These are phyloP conservation scores for Heterodera carotae DNA, from an alignment of 1,140 invertebrate genomes.

Conservation along the genomic window DNA sequence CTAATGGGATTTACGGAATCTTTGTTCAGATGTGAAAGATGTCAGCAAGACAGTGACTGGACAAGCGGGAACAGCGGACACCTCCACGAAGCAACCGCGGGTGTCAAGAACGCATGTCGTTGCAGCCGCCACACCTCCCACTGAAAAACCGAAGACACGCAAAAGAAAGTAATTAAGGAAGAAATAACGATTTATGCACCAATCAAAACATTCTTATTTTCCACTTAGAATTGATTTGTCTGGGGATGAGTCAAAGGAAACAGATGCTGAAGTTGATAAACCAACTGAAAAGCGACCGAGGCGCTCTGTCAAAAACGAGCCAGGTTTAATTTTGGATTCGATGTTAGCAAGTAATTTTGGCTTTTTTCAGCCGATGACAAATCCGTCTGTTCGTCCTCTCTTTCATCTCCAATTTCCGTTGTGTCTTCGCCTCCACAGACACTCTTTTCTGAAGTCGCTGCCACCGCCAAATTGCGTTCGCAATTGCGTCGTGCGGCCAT, in stretches of 20 bases:
- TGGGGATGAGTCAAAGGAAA: too few species aligned
- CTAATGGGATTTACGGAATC: background rate
- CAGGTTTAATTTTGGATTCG: too few species aligned
- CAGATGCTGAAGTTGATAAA: too few species aligned
- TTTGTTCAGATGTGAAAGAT: background rate
- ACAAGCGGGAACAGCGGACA: background rate
- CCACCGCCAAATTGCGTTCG: conserved; percentile 23
- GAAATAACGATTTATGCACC: too few species aligned
- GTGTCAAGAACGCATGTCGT: background rate
- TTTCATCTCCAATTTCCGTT: background rate
- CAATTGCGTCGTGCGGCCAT: conserved; percentile 21
- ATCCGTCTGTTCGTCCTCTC: background rate
- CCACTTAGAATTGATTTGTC: background rate
- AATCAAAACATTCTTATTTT: too few species aligned
- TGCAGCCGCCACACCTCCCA: background rate
- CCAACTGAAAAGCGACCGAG: too few species aligned
- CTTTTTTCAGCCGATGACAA: background rate
- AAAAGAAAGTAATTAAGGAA: background rate
- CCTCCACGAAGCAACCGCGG: background rate
- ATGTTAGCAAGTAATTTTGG: too few species aligned
- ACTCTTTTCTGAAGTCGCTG: background rate
- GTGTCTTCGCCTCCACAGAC: background rate
- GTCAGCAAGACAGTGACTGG: background rate
- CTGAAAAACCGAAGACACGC: background rate
- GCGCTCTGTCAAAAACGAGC: too few species aligned